Conservation (phyloP, 2,888 invertebrate species). For the Eupithecia vulgata region DNA sequence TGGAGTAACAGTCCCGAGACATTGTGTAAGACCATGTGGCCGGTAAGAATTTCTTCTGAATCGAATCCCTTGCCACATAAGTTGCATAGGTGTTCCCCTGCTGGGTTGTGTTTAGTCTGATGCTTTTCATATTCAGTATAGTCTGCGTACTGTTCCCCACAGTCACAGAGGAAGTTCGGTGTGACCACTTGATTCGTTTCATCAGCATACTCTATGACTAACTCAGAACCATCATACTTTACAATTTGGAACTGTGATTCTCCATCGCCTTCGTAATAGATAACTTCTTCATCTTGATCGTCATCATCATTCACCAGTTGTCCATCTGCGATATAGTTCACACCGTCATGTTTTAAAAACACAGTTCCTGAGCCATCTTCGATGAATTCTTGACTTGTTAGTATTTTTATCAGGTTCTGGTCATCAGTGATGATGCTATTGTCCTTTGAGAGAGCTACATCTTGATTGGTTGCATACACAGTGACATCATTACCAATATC, state of each 20-base stretch:
- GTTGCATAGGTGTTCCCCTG: slow-evolving; percentile 71
- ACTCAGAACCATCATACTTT: slow-evolving; percentile 75
- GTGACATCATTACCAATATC: slow-evolving; percentile 44
- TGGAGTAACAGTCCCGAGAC: slow-evolving; percentile 62
- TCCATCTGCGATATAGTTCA: slow-evolving; percentile 68
- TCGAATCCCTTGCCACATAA: slow-evolving; percentile 80
- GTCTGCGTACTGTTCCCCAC: slow-evolving; percentile 75
- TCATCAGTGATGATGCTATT: slow-evolving; percentile 46
- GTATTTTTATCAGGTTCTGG: slow-evolving; percentile 71
- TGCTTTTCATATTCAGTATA: slow-evolving; percentile 73
- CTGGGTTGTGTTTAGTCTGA: slow-evolving; percentile 71
- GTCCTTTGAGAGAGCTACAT: slow-evolving; percentile 9
- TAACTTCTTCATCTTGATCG: slow-evolving; percentile 67
- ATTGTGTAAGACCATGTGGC: slow-evolving; percentile 76
- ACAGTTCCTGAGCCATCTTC: slow-evolving; percentile 71
- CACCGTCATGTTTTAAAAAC: slow-evolving; percentile 63
- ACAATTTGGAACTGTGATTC: slow-evolving; percentile 76
- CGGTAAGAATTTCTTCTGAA: slow-evolving; percentile 72
- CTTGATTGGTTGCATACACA: slow-evolving; percentile 20
- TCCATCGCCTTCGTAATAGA: slow-evolving; percentile 73
- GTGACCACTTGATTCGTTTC: slow-evolving; percentile 69
- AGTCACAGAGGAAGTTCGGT: slow-evolving; percentile 75
- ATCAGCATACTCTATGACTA: slow-evolving; percentile 78
- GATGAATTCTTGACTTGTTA: slow-evolving; percentile 57
- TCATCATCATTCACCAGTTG: slow-evolving; percentile 60